Evolutionary conservation across 2,888 invertebrate genomes (phyloP), one percentile per base, ranked within the genome.

Genomic region (Oscheius sp.): DNA sequence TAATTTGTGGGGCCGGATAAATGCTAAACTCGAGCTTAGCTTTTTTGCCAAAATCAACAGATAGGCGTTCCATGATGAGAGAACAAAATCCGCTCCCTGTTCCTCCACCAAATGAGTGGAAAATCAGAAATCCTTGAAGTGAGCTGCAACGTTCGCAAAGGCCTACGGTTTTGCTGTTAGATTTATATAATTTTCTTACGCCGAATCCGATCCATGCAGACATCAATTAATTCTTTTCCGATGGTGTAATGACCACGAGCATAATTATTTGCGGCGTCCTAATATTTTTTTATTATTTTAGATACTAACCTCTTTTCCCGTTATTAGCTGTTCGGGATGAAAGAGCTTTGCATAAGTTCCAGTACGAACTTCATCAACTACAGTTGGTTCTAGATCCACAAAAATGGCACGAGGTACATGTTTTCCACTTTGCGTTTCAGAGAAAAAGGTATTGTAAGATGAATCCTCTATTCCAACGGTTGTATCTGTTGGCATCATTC

Each of bases 381-480:
- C 95, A 79, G 95, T 95, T 72, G 95, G 95, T 88, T 95, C 95
- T 87, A 96, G 89, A 88, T 96, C 95, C 12, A 95, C 94, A 86
- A 95, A 95, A 67, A 95, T 94, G 38, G 92, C 94, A 82, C 95
- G 90, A 54, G 95, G 95, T 14, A 95, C 95, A 87, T 96, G 95
- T 87, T 95, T 94, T 85, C 95, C 95, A 47, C 94, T 92, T 64
- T 94, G 94, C 68, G 95, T 96, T 88, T 96, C 95, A 74, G 87
- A 88, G 87, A 89, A 89, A 85, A 89, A 89, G 32, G 89, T 95
- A 89, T 94, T 95, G 89, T 94, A 95, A 67, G 93, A 93, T 89
- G 83, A 92, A 89, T 95, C 95, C 67, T 93, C 86, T 14, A 86
- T 86, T 22, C 88, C 88, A 6, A 78, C 64, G 14, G 76, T 74